Evolutionary conservation across 2,113 vertebrate genomes (phyloP).

Genomic region (Natator depressus): DNA sequence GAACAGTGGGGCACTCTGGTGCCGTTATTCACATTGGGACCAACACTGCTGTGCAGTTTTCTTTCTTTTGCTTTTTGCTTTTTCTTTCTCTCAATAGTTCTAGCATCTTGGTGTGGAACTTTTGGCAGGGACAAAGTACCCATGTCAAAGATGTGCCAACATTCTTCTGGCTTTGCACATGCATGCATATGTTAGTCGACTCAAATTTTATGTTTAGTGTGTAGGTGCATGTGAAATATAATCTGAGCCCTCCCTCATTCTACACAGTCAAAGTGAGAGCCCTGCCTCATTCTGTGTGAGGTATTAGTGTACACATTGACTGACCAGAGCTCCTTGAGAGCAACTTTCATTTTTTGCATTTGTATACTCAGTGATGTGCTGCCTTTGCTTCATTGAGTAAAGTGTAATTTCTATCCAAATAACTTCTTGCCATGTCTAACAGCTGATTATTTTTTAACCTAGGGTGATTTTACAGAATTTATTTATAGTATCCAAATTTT

Average conservation of each 20-base stretch:
- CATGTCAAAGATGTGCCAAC: background rate
- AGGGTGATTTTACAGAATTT: background rate
- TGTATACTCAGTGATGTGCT: background rate
- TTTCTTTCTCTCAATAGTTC: background rate
- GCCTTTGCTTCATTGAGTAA: background rate
- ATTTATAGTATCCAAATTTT: background rate
- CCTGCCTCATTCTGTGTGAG: background rate
- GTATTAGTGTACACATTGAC: background rate
- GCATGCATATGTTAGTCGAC: background rate
- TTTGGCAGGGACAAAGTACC: no score
- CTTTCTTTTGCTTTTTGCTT: background rate
- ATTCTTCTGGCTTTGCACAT: background rate
- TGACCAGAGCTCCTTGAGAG: background rate
- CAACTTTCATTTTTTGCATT: background rate
- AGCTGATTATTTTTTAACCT: background rate
- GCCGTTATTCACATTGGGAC: no score
- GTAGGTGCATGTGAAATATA: background rate
- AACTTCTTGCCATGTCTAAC: background rate
- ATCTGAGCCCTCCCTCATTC: background rate
- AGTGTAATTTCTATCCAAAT: background rate
- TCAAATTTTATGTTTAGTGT: background rate
- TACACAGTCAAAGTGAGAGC: background rate
- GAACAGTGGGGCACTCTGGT: no score
- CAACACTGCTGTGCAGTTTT: no score
- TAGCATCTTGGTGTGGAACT: background rate